phyloP scores from a whole-genome alignment of 2,888 invertebrate species.

The Cinara cedri region DNA sequence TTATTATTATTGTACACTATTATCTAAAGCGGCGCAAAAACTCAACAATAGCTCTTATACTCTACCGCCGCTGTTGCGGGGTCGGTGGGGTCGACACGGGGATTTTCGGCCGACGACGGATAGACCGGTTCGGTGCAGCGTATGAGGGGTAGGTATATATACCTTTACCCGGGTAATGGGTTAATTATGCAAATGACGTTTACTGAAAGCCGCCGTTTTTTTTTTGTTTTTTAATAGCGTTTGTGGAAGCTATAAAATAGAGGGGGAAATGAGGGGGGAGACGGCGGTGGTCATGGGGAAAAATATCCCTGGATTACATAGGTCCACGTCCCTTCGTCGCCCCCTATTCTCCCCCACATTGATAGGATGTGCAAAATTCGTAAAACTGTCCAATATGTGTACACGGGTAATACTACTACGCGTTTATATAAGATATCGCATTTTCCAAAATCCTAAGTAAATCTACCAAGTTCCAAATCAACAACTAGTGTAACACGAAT shows the following conservation, averaged over 20 bases:
- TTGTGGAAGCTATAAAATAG: background rate
- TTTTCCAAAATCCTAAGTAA: background rate
- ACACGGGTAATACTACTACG: background rate
- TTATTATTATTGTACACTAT: background rate
- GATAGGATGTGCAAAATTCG: background rate
- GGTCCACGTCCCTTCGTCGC: background rate
- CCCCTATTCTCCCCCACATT: background rate
- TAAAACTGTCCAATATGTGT: background rate
- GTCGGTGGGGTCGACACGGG: conserved; percentile 43
- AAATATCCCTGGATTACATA: conserved; percentile 32
- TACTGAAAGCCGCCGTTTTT: conserved; percentile 11
- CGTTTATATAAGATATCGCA: background rate
- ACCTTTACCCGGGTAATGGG: conserved; percentile 38
- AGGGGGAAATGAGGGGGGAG: background rate
- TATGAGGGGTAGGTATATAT: background rate
- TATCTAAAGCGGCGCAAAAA: background rate
- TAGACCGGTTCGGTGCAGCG: conserved; percentile 47
- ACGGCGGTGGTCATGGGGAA: background rate
- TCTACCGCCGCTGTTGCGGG: background rate
- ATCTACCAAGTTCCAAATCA: background rate
- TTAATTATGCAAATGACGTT: conserved; percentile 51
- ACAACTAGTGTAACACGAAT: too few relatives aligned
- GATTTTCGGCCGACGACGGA: conserved; percentile 39
- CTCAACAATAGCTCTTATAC: conserved; percentile 37
- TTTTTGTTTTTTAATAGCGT: background rate